Conservation (phyloP, 2,888 invertebrate species). For the Heliconius erato region DNA sequence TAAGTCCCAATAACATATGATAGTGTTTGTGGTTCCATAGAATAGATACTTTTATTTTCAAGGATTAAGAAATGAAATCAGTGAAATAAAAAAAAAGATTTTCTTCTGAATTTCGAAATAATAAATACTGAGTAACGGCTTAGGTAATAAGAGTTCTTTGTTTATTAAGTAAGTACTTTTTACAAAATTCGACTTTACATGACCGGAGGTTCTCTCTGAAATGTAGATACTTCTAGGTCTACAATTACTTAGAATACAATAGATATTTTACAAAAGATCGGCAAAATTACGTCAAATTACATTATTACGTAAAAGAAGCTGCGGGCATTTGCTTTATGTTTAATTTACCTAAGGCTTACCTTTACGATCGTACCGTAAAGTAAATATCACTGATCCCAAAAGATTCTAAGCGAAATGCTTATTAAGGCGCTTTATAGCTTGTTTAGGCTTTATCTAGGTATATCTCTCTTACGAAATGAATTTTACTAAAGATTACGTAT, state of each 20-base stretch:
- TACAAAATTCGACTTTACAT: background rate
- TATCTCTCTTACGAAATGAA: conserved; percentile 55
- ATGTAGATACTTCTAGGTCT: background rate
- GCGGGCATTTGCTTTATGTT: conserved; percentile 10
- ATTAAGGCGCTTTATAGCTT: conserved; percentile 72
- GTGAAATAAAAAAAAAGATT: background rate
- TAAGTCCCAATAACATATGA: conserved; percentile 13
- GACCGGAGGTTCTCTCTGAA: background rate
- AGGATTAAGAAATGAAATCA: background rate
- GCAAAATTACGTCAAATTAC: background rate
- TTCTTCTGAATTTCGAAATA: no score
- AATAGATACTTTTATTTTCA: background rate
- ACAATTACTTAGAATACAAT: background rate
- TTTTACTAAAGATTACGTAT: conserved; percentile 58
- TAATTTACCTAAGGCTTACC: conserved; percentile 40
- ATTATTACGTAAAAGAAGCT: conserved; percentile 25
- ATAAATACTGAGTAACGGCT: no score
- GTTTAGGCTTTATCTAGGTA: conserved; percentile 63
- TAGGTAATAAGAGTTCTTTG: no score
- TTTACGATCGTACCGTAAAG: conserved; percentile 73
- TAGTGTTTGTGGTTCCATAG: background rate
- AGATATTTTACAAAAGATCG: background rate
- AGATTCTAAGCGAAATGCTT: conserved; percentile 68
- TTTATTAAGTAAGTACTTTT: background rate
- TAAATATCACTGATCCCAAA: conserved; percentile 71